phyloP scores from a whole-genome alignment of 2,888 invertebrate species.

The Polydesmus complanatus region DNA sequence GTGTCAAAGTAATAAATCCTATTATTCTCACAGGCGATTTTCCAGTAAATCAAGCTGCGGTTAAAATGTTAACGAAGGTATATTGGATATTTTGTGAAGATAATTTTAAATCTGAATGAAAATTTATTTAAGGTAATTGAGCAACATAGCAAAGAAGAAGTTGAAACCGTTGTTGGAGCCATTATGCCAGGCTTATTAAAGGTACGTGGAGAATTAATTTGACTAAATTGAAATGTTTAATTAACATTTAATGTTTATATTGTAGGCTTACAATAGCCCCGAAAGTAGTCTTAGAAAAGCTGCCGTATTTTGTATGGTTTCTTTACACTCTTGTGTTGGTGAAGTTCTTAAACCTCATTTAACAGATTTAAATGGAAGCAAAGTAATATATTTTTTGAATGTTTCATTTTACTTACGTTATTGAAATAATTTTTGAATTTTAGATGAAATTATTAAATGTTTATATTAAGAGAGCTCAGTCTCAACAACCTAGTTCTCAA shows the following conservation, averaged over 20 bases:
- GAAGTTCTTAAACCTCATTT: constrained; percentile 64
- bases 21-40: constrained; percentile 75
- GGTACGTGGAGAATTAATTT: constrained; percentile 36
- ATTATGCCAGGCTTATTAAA: constrained; percentile 80
- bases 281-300: constrained; percentile 90
- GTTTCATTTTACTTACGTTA: background rate
- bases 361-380: constrained; percentile 68
- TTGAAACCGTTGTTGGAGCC: constrained; percentile 52
- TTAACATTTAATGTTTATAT: constrained; percentile 15
- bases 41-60: constrained; percentile 78
- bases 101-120: no score
- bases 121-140: constrained; percentile 60
- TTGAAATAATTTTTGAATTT: constrained; percentile 6
- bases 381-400: constrained; percentile 41
- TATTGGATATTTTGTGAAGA: background rate
- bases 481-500: constrained; percentile 11
- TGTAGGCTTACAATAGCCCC: constrained; percentile 73
- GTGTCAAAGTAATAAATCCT: constrained; percentile 60
- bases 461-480: constrained; percentile 50
- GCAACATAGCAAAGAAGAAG: constrained; percentile 54
- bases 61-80: constrained; percentile 63
- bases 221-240: background rate
- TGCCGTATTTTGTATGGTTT: constrained; percentile 93
- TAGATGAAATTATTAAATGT: constrained; percentile 51
- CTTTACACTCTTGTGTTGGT: constrained; percentile 75